Percentiles rank a stretch among this genome's conserved stretches.
phyloP scores from a whole-genome alignment of 2,113 vertebrate species.

The Solenodon paradoxus region DNA sequence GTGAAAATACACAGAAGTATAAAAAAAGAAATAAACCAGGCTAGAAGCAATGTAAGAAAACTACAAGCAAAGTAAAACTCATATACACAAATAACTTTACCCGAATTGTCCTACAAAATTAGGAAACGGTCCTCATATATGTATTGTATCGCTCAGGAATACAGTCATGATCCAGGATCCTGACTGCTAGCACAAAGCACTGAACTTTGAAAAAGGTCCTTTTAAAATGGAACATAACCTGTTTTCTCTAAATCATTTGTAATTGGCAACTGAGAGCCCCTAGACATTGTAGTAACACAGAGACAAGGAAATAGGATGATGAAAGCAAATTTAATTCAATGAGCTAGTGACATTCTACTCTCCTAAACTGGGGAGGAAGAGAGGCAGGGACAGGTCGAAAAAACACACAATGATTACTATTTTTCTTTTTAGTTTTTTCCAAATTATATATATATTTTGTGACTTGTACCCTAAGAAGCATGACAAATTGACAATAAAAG shows the following conservation, averaged over 20 bases:
- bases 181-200: not conserved
- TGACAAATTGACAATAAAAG: conserved; percentile 21
- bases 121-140: not conserved
- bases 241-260: conserved; percentile 21
- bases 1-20: not conserved
- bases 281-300: not conserved
- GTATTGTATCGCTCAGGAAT: conserved; percentile 25
- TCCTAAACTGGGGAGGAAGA: not conserved
- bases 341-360: not conserved
- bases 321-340: conserved; percentile 36
- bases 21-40: not conserved
- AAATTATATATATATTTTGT: conserved; percentile 29
- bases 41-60: not conserved
- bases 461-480: conserved; percentile 8
- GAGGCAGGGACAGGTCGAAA: not conserved
- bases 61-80: conserved; percentile 4
- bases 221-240: not conserved
- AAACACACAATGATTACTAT: not conserved
- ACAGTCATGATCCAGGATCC: not conserved
- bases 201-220: not conserved
- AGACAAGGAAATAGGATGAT: conserved; percentile 34
- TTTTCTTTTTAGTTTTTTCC: not conserved
- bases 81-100: not conserved
- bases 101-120: conserved; percentile 4
- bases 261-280: not conserved